Conservation (phyloP, 2,888 invertebrate genomes). For the Ormyrus nitidulus region DNA sequence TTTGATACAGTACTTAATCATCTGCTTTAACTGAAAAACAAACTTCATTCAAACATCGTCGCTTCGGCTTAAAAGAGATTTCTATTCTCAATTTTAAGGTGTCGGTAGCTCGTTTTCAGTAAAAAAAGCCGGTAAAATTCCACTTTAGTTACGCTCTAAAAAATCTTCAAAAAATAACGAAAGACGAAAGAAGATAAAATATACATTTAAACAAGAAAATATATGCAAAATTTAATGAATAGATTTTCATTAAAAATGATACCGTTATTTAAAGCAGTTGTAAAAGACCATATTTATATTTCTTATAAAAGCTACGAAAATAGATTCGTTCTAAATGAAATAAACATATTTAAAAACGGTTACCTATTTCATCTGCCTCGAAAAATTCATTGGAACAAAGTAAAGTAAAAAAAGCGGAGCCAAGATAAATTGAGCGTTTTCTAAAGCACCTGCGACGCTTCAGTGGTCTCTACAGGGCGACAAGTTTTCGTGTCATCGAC, state of each 20-base stretch:
- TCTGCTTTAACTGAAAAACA: background rate
- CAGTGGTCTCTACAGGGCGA: conserved; percentile 17
- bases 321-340: background rate
- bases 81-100: conserved; percentile 27
- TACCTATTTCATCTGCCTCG: too few species aligned
- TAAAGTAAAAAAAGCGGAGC: background rate
- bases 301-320: background rate
- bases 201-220: background rate
- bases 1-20: conserved; percentile 12
- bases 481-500: conserved; percentile 45
- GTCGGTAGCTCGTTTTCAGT: conserved; percentile 13
- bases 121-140: conserved; percentile 59
- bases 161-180: conserved; percentile 28
- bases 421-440: conserved; percentile 27
- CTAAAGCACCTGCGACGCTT: conserved; percentile 20
- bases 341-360: too few species aligned
- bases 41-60: background rate
- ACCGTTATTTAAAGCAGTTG: too few species aligned
- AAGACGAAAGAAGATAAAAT: background rate
- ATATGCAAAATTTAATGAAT: background rate
- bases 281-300: background rate
- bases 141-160: conserved; percentile 65
- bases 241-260: too few species aligned
- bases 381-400: background rate
- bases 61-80: background rate